These are phyloP conservation scores for Lasioglossum albipes DNA, from an alignment of 1,140 invertebrate genomes.

Conservation along the genomic window DNA sequence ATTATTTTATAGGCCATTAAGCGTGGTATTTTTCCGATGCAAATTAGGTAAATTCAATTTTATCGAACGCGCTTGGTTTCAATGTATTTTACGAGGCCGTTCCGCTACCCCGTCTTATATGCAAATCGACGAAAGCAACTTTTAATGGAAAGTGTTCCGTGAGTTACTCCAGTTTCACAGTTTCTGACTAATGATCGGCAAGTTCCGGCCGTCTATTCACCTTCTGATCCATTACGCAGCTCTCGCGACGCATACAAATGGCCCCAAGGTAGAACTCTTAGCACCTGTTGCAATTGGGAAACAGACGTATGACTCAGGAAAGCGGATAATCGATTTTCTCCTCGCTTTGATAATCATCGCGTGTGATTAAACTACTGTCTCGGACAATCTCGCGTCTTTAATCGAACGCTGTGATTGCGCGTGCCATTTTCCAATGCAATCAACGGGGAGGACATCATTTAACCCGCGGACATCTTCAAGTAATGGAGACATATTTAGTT, in stretches of 20 bases:
- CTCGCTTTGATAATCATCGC: constrained; percentile 19
- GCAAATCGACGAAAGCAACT: constrained; percentile 11
- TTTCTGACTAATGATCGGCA: not conserved
- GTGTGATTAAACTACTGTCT: constrained; percentile 21
- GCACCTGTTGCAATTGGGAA: not conserved
- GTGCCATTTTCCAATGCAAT: not conserved
- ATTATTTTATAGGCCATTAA: no score
- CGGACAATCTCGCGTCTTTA: constrained; percentile 14
- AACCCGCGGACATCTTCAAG: not conserved
- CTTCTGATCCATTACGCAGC: not conserved
- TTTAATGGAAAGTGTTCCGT: constrained; percentile 33
- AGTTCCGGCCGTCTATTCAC: not conserved
- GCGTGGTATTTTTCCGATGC: not conserved
- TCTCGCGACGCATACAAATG: not conserved
- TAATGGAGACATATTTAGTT: not conserved
- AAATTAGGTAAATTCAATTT: constrained; percentile 7
- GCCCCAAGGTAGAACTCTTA: not conserved
- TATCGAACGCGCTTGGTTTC: constrained; percentile 1
- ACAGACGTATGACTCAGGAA: not conserved
- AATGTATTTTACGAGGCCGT: not conserved
- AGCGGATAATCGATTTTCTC: constrained; percentile 23
- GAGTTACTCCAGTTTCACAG: constrained; percentile 22
- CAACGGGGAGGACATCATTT: not conserved
- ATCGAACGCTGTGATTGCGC: not conserved
- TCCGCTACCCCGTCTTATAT: not conserved